Percentiles rank a stretch among this genome's conserved stretches.
Conservation (phyloP, 2,888 invertebrate species). For the Acrobasis suavella region DNA sequence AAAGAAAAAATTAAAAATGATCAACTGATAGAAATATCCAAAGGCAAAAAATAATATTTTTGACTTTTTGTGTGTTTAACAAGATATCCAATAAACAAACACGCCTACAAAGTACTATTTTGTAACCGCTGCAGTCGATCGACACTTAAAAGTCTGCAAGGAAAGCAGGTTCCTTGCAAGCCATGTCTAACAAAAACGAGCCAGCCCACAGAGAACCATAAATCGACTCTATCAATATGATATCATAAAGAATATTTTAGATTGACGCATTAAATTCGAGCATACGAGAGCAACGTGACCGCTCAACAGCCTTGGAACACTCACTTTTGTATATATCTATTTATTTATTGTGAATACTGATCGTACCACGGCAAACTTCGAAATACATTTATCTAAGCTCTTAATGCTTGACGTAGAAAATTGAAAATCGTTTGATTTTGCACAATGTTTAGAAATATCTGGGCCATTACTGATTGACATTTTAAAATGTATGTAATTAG, state of each 20-base stretch:
- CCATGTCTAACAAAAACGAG: constrained; percentile 15
- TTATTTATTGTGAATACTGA: constrained; percentile 24
- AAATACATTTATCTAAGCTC: not conserved
- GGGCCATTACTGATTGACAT: constrained; percentile 20
- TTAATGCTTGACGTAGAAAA: constrained; percentile 11
- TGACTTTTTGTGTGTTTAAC: no score
- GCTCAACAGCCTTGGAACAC: constrained; percentile 66
- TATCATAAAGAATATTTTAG: constrained; percentile 37
- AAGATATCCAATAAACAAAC: not conserved
- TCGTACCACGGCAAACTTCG: constrained; percentile 4
- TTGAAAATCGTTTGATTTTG: constrained; percentile 25
- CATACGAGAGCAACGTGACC: constrained; percentile 47
- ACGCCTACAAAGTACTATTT: not conserved
- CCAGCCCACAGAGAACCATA: not conserved
- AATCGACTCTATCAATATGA: constrained; percentile 19
- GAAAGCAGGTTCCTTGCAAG: constrained; percentile 17
- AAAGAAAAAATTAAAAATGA: no score
- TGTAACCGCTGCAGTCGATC: constrained; percentile 17
- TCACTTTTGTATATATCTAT: constrained; percentile 56
- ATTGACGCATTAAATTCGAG: constrained; percentile 47
- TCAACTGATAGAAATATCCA: no score
- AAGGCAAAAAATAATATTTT: no score
- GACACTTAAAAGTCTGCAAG: constrained; percentile 17
- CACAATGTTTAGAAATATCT: constrained; percentile 36
- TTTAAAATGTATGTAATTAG: constrained; percentile 19